phyloP scores from a whole-genome alignment of 2,113 vertebrate genomes.

The Prunella himalayana region DNA sequence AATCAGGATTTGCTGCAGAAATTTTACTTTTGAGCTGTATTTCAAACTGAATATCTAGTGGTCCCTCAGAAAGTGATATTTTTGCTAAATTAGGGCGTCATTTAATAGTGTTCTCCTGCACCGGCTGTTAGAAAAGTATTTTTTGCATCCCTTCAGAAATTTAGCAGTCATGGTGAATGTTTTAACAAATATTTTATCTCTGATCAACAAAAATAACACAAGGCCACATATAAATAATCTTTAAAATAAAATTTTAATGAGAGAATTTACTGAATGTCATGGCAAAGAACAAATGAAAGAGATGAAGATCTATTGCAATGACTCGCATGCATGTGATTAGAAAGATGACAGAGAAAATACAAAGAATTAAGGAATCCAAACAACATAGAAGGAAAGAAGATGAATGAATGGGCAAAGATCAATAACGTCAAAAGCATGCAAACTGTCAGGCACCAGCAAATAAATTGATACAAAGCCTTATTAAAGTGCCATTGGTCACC shows the following conservation, averaged over 20 bases:
- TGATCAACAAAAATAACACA: background rate
- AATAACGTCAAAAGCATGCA: slow-evolving; percentile 2
- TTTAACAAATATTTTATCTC: background rate
- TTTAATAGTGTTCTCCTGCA: background rate
- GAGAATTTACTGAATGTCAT: background rate
- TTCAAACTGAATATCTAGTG: background rate
- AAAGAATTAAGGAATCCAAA: slow-evolving; percentile 21
- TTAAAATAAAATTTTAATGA: background rate
- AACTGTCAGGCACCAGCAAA: background rate
- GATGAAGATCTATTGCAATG: background rate
- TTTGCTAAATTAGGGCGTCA: background rate
- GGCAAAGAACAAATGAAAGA: background rate
- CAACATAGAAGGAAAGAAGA: background rate
- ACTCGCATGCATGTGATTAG: background rate
- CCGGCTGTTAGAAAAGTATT: background rate
- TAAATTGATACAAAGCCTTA: slow-evolving; percentile 48
- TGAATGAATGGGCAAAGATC: slow-evolving; percentile 45
- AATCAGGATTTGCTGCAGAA: background rate
- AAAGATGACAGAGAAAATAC: slow-evolving; percentile 27
- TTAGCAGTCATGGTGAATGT: background rate
- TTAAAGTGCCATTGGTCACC: slow-evolving; percentile 50
- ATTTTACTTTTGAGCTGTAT: background rate
- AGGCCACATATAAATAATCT: background rate
- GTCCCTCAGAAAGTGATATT: background rate
- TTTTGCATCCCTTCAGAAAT: background rate